Conservation (phyloP, 2,113 vertebrate species). For the Gymnogyps californianus region DNA sequence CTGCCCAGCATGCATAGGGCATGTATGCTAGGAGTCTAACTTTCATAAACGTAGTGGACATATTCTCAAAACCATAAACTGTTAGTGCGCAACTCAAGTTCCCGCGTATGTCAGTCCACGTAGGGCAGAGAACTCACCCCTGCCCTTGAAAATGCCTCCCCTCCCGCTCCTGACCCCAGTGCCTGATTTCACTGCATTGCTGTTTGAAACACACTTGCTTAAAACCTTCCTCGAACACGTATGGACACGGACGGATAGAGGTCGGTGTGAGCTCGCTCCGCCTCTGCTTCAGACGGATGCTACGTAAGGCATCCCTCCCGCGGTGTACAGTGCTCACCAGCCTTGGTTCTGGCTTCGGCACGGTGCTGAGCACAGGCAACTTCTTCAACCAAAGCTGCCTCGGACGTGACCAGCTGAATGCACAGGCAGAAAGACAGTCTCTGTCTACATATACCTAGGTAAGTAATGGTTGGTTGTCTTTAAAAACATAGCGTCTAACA, state of each 20-base stretch:
- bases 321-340: too few relatives aligned
- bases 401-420: fast-evolving
- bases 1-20: neutral
- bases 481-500: neutral
- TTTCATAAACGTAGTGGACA: fast-evolving
- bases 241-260: too few relatives aligned
- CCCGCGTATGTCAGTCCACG: fast-evolving
- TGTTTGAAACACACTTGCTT: neutral
- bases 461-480: neutral
- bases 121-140: neutral
- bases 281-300: neutral
- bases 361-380: neutral
- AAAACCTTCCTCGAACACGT: neutral
- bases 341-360: neutral
- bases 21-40: neutral
- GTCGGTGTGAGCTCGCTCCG: neutral
- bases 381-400: neutral
- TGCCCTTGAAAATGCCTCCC: neutral
- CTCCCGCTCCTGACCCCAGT: neutral
- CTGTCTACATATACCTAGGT: fast-evolving
- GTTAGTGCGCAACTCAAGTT: fast-evolving
- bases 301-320: neutral
- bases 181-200: neutral
- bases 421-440: neutral
- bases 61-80: neutral